Conservation (phyloP, 2,888 invertebrate species). For the Embidobia sp. region DNA sequence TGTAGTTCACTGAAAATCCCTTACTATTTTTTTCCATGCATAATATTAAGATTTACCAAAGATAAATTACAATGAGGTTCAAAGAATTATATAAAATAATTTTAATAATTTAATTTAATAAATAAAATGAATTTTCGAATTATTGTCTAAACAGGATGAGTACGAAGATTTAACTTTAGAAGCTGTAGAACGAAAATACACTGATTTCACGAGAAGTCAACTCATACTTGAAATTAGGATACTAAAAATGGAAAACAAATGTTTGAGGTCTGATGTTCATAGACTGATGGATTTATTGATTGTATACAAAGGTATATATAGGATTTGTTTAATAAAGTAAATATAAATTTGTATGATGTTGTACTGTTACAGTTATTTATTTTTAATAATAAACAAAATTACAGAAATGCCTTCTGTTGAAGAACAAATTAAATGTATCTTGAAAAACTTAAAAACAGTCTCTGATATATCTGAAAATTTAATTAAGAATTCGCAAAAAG, state of each 20-base stretch:
- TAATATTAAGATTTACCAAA: too few relatives aligned
- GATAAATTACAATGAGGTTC: too few relatives aligned
- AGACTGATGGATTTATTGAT: conserved; percentile 33
- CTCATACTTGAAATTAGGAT: conserved; percentile 49
- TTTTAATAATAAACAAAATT: too few relatives aligned
- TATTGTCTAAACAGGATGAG: conserved; percentile 1
- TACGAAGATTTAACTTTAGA: conserved; percentile 27
- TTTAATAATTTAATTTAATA: not conserved
- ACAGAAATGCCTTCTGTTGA: conserved; percentile 54
- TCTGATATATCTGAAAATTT: conserved; percentile 42
- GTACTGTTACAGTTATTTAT: too few relatives aligned
- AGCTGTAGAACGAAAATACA: conserved; percentile 22
- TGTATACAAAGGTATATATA: conserved; percentile 41
- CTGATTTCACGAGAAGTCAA: conserved; percentile 34
- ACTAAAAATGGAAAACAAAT: conserved; percentile 39
- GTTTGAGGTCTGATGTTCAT: conserved; percentile 33
- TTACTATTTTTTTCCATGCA: too few relatives aligned
- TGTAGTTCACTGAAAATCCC: too few relatives aligned
- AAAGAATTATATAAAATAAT: too few relatives aligned
- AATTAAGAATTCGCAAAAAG: conserved; percentile 27
- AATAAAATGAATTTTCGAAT: not conserved
- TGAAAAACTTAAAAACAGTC: conserved; percentile 46
- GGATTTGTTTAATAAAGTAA: not conserved
- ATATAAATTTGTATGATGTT: too few relatives aligned
- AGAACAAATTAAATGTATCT: conserved; percentile 46